Conservation (phyloP, 2,113 vertebrate genomes). For the Podarcis muralis region DNA sequence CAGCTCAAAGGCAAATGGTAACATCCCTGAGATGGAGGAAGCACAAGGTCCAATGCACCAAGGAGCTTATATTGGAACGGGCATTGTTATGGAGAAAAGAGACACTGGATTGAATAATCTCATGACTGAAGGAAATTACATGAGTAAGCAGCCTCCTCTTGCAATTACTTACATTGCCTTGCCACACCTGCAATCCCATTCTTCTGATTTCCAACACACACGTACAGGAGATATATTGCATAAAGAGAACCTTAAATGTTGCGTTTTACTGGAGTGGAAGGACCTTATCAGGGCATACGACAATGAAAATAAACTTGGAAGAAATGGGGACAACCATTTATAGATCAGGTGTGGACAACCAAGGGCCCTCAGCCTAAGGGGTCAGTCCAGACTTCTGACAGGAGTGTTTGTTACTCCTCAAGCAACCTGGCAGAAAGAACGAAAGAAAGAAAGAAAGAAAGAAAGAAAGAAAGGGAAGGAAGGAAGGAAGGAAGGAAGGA, state of each 20-base stretch:
- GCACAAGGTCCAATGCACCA: background rate
- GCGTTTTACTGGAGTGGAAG: background rate
- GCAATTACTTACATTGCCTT: no score
- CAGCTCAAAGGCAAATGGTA: background rate
- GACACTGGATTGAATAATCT: background rate
- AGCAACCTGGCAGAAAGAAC: background rate
- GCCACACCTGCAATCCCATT: background rate
- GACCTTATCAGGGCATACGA: background rate
- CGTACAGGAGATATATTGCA: background rate
- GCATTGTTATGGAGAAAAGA: background rate
- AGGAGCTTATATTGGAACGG: background rate
- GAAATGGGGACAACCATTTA: background rate
- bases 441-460: background rate
- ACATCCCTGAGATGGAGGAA: background rate
- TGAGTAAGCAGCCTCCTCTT: no score
- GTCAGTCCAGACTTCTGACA: background rate
- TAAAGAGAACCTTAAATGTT: background rate
- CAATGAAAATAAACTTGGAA: background rate
- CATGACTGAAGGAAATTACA: background rate
- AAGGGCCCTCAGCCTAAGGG: background rate
- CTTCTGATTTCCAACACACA: background rate
- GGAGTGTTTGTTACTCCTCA: background rate
- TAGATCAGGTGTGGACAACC: background rate
- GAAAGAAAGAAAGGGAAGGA: no score
- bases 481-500: no score